phyloP scores from a whole-genome alignment of 1,140 invertebrate species.

The Heliconius hewitsoni region DNA sequence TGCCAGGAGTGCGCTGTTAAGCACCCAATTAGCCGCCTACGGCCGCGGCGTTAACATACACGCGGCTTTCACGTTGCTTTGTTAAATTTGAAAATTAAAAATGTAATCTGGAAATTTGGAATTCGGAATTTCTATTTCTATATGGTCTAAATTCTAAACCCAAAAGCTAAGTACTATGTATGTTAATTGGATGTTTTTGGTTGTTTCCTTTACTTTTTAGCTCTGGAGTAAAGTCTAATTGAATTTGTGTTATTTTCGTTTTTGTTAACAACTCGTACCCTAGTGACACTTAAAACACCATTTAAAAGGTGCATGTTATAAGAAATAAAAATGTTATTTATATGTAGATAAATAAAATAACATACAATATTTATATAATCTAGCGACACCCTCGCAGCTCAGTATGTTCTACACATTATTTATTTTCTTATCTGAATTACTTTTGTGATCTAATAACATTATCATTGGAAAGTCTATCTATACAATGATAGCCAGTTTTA shows the following conservation, averaged over 20 bases:
- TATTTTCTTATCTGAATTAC: too few relatives aligned
- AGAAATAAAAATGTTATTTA: too few relatives aligned
- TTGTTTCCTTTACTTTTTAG: neutral
- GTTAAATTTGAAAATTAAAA: slow-evolving; percentile 11
- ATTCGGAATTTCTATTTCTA: neutral
- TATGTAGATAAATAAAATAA: neutral
- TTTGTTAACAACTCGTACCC: neutral
- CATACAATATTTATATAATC: neutral
- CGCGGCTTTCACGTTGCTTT: neutral
- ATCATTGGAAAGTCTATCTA: too few relatives aligned
- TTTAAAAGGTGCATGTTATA: neutral
- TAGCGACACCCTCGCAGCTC: too few relatives aligned
- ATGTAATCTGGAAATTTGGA: neutral
- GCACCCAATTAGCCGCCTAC: slow-evolving; percentile 22
- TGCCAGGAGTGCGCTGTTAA: slow-evolving; percentile 22
- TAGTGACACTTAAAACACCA: neutral
- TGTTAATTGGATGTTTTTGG: slow-evolving; percentile 4
- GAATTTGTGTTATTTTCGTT: slow-evolving; percentile 5
- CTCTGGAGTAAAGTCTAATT: neutral
- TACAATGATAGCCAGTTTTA: too few relatives aligned
- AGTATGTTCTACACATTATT: too few relatives aligned
- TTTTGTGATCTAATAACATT: too few relatives aligned
- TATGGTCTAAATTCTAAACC: too few relatives aligned
- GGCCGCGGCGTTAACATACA: slow-evolving; percentile 16
- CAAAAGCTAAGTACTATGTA: neutral